Evolutionary conservation across 2,888 invertebrate genomes (phyloP).

Genomic region (Chelonus formosanus): DNA sequence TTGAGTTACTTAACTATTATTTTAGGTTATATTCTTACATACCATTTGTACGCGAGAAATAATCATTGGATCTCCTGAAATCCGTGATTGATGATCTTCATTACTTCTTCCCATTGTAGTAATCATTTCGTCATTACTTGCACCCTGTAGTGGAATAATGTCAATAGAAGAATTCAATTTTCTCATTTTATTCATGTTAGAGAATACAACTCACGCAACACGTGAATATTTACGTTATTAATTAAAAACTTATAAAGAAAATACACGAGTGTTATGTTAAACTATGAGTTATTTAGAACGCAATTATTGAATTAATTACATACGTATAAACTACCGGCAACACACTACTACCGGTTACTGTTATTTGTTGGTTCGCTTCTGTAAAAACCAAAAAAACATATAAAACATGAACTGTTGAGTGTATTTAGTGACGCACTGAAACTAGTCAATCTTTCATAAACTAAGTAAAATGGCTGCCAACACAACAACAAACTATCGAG

Average conservation of each 20-base stretch:
- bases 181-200: constrained; percentile 55
- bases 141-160: constrained; percentile 61
- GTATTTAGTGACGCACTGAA: background rate
- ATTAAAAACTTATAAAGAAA: background rate
- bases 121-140: constrained; percentile 51
- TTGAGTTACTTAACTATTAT: constrained; percentile 5
- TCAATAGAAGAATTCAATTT: constrained; percentile 61
- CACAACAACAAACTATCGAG: too few relatives aligned
- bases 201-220: constrained; percentile 11
- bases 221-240: constrained; percentile 13
- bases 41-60: constrained; percentile 68
- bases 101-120: constrained; percentile 46
- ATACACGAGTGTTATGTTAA: background rate
- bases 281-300: background rate
- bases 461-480: too few relatives aligned
- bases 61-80: constrained; percentile 64
- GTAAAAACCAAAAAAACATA: constrained; percentile 1
- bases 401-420: background rate
- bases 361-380: constrained; percentile 1
- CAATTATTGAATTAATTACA: constrained; percentile 4
- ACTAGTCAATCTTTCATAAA: too few relatives aligned
- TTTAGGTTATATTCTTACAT: constrained; percentile 36
- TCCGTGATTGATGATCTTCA: constrained; percentile 38
- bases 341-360: constrained; percentile 15
- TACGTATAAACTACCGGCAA: constrained; percentile 23